Evolutionary conservation across 2,797 vertebrate species (phyloP), one percentile per base, ranked within the genome.

Genomic region (Gallinago solitaria): DNA sequence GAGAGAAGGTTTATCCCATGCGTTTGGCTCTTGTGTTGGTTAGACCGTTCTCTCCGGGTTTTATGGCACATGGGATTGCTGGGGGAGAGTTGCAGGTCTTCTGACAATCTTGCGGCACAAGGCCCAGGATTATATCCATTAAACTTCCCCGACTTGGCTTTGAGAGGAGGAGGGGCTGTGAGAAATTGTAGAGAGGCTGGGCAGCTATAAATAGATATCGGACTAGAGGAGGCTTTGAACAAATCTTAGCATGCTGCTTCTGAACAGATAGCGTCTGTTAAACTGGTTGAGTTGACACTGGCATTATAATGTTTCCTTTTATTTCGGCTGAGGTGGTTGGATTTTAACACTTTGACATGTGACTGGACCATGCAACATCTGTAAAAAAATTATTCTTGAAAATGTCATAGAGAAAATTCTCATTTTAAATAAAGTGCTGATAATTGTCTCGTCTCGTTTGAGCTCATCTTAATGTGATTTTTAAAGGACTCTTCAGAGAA

Each of bases 171-270:
- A 93, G 75, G 79, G 83, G 56, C 56, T 83, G 75, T 16, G 9
- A 92, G 90, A 95, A 97, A 96, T 86, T 94, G 81, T 94, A 73
- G 75, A 57, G 92, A 87, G 90, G 37, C 87, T 85, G 65, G 68
- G 65, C 68, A 64, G 73, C 92, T 97, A 96, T 97, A 97, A 97
- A 97, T 97, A 97, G 96, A 92, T 80, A 80, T 87, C 1, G 9
- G 94, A 89, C 94, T 96, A 84, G 94, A 82, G 89, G 43, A 96
- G 89, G 79, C 57, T 95, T 96, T 95, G 89, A 95, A 87, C 93
- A 94, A 97, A 97, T 95, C 96, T 96, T 96, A 90, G 91, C 81
- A 41, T 95, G 77, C 95, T 96, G 90, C 95, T 96, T 96, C 82
- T 74, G 83, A 96, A 93, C 90, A 94, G 87, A 91, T 45, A 74